Conservation (phyloP, 2,888 invertebrate genomes). For the Hypomecis punctinalis region DNA sequence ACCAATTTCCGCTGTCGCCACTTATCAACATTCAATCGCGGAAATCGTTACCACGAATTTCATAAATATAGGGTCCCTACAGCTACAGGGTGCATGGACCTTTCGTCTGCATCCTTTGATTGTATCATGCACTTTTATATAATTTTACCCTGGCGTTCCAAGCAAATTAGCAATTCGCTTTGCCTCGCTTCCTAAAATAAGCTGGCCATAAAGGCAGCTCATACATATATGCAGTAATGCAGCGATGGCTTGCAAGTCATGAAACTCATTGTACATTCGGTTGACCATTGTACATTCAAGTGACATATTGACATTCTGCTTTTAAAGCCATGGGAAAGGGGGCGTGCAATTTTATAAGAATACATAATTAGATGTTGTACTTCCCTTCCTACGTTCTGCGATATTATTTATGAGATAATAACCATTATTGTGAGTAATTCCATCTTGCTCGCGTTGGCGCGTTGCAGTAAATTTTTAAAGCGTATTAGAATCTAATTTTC, state of each 20-base stretch:
- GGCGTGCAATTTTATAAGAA: neutral
- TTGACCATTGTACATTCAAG: conserved; percentile 11
- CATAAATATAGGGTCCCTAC: neutral
- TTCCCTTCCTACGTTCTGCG: too few relatives aligned
- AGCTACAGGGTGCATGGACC: too few relatives aligned
- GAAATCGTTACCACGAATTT: neutral
- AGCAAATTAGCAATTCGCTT: conserved; percentile 26
- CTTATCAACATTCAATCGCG: neutral
- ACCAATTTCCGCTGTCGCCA: too few relatives aligned
- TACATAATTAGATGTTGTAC: neutral
- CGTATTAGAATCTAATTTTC: too few relatives aligned
- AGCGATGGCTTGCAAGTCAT: conserved; percentile 7
- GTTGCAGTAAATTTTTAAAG: too few relatives aligned
- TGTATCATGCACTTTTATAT: neutral
- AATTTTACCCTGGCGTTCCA: conserved; percentile 3
- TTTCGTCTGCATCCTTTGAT: neutral
- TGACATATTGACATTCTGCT: conserved; percentile 25
- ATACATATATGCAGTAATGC: conserved; percentile 26
- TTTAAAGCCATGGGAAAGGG: conserved; percentile 13
- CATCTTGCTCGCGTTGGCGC: too few relatives aligned
- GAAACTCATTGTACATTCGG: conserved; percentile 28
- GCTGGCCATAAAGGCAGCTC: conserved; percentile 17
- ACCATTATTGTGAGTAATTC: too few relatives aligned
- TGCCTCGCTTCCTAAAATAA: conserved; percentile 34
- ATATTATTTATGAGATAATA: too few relatives aligned